A percentile compares a stretch with the other conserved stretches of the same genome.
Conservation (phyloP, 2,797 vertebrate genomes). For the Crocodylus rhombifer region DNA sequence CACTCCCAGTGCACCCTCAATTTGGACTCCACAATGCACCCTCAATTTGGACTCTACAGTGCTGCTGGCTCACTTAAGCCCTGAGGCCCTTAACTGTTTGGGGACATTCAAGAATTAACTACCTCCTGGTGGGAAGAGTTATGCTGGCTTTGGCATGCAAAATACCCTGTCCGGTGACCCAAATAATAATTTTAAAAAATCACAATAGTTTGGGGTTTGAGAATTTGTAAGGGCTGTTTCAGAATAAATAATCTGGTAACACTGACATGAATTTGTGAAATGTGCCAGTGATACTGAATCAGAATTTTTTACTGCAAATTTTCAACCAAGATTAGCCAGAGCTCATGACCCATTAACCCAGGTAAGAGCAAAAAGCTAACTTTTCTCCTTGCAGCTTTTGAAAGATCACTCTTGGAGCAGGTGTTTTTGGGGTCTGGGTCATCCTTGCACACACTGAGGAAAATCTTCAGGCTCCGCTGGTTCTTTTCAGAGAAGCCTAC, state of each 20-base stretch:
- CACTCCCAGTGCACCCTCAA: not conserved
- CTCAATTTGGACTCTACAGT: not conserved
- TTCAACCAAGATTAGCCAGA: not conserved
- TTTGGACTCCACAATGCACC: accelerated
- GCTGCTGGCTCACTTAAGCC: not conserved
- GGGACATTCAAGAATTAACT: not conserved
- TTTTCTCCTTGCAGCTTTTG: not conserved
- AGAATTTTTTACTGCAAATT: not conserved
- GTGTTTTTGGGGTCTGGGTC: not conserved
- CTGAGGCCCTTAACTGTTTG: not conserved
- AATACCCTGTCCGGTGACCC: not conserved
- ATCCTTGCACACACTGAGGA: too few relatives aligned
- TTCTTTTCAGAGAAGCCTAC: too few relatives aligned
- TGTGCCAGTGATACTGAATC: not conserved
- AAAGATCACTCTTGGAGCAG: not conserved
- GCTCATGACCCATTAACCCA: not conserved
- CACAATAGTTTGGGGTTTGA: not conserved
- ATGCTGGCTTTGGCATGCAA: not conserved
- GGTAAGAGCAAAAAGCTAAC: not conserved
- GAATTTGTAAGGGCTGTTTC: not conserved
- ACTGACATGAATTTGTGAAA: too few relatives aligned
- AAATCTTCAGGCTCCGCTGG: too few relatives aligned
- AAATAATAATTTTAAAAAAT: not conserved
- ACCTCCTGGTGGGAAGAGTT: not conserved
- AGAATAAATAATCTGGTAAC: too few relatives aligned